A percentile compares a stretch with the other conserved stretches of the same genome.
Evolutionary conservation across 2,888 invertebrate species (phyloP).

Genomic region (Amiota minor): DNA sequence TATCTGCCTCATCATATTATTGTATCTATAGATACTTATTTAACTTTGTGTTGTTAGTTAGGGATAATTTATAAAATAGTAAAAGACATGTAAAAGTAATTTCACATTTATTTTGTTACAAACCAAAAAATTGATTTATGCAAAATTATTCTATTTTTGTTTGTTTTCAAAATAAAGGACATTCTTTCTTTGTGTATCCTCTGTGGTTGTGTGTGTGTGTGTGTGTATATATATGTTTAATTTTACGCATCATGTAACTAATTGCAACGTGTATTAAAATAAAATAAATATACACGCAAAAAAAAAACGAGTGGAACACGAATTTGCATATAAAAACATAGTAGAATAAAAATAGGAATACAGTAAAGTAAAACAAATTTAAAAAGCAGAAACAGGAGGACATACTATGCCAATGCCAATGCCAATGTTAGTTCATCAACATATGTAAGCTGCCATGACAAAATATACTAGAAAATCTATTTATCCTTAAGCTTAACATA

Average conservation of each 20-base stretch:
- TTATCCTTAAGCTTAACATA: no score
- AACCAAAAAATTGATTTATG: background rate
- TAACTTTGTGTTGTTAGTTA: background rate
- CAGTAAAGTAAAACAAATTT: background rate
- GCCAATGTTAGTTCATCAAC: no score
- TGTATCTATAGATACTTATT: background rate
- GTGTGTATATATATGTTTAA: background rate
- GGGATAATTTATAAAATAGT: background rate
- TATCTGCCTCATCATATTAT: background rate
- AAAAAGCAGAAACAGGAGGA: background rate
- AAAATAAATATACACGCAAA: background rate
- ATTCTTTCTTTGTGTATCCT: no score
- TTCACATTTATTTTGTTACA: background rate
- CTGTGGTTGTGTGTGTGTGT: background rate
- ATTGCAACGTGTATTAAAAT: conserved; percentile 14
- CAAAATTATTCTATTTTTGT: background rate
- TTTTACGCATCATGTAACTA: conserved; percentile 25
- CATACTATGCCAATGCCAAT: no score
- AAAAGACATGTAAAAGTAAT: background rate
- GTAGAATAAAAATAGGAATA: background rate
- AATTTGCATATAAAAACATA: conserved; percentile 1
- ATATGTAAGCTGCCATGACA: no score
- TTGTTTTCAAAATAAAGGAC: no score
- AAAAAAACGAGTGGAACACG: background rate
- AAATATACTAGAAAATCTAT: no score